These are phyloP conservation scores for Semnornis frantzii DNA, from an alignment of 2,113 vertebrate species.

Conservation along the genomic window DNA sequence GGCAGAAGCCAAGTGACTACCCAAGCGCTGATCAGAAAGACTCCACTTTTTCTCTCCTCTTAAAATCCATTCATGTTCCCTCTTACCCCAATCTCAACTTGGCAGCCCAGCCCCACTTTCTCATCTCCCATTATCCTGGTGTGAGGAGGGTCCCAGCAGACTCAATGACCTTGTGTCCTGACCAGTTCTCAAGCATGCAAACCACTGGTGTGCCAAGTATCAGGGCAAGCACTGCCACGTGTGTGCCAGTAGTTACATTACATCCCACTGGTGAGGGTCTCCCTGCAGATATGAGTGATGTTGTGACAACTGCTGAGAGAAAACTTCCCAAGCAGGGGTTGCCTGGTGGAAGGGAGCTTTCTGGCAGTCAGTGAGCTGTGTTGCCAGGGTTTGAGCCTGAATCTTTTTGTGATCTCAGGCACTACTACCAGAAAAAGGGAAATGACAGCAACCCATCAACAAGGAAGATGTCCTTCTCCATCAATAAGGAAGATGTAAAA, in stretches of 20 bases:
- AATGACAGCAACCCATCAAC: accelerated
- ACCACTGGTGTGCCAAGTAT: background rate
- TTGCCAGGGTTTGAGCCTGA: background rate
- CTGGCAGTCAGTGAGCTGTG: accelerated
- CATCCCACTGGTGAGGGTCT: background rate
- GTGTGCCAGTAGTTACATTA: background rate
- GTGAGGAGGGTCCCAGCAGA: background rate
- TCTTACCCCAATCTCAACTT: accelerated
- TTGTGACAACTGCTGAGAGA: background rate
- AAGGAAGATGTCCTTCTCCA: background rate
- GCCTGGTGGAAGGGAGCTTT: background rate
- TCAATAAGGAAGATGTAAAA: background rate
- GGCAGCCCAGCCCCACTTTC: background rate
- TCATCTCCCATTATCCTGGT: background rate
- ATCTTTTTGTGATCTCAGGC: background rate
- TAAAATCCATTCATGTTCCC: background rate
- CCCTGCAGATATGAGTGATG: background rate
- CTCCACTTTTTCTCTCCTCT: background rate
- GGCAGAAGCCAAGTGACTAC: background rate
- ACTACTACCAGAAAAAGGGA: background rate
- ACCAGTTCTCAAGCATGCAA: accelerated
- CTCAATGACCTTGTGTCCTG: accelerated
- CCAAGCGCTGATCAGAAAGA: background rate
- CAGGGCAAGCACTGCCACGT: accelerated
- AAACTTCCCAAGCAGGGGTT: background rate